Percentiles rank a stretch among this genome's conserved stretches.
Evolutionary conservation across 2,113 vertebrate species (phyloP).

Genomic region (Aspiorhynchus laticeps): DNA sequence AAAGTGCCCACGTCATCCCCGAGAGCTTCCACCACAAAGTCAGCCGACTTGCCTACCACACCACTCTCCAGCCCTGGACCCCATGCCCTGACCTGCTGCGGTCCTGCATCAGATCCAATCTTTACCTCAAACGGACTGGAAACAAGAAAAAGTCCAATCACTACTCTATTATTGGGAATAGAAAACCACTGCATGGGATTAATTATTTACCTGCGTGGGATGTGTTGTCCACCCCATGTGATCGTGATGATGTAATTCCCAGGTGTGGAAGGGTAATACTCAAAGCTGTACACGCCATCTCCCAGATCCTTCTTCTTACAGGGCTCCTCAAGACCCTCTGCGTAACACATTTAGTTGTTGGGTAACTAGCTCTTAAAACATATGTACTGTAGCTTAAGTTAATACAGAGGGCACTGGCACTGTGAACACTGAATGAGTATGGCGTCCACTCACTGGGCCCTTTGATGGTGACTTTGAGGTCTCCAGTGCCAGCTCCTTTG

Average conservation of each 20-base stretch:
- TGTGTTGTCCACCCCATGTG: slow-evolving; percentile 92
- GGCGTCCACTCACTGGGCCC: slow-evolving; percentile 85
- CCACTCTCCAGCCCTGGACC: slow-evolving; percentile 87
- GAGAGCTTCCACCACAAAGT: slow-evolving; percentile 92
- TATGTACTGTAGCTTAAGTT: not conserved
- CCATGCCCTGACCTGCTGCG: slow-evolving; percentile 90
- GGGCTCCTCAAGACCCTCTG: slow-evolving; percentile 88
- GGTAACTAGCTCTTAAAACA: not conserved
- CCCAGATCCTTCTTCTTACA: slow-evolving; percentile 88
- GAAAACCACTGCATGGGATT: no score
- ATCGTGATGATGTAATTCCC: slow-evolving; percentile 87
- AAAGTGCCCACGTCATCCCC: slow-evolving; percentile 89
- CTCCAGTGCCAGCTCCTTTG: slow-evolving; percentile 89
- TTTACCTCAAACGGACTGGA: slow-evolving; percentile 89
- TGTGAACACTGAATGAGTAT: not conserved
- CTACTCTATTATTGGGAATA: no score
- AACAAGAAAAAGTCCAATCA: not conserved
- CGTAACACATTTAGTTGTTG: not conserved
- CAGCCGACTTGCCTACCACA: slow-evolving; percentile 86
- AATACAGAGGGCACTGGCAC: not conserved
- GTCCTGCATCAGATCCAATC: slow-evolving; percentile 82
- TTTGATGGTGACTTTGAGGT: slow-evolving; percentile 89
- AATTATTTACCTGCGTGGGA: slow-evolving; percentile 81
- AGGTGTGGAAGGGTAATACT: slow-evolving; percentile 84
- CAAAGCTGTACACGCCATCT: slow-evolving; percentile 83